Evolutionary conservation across 1,140 invertebrate species (phyloP).

Genomic region (Lepidurus apus): DNA sequence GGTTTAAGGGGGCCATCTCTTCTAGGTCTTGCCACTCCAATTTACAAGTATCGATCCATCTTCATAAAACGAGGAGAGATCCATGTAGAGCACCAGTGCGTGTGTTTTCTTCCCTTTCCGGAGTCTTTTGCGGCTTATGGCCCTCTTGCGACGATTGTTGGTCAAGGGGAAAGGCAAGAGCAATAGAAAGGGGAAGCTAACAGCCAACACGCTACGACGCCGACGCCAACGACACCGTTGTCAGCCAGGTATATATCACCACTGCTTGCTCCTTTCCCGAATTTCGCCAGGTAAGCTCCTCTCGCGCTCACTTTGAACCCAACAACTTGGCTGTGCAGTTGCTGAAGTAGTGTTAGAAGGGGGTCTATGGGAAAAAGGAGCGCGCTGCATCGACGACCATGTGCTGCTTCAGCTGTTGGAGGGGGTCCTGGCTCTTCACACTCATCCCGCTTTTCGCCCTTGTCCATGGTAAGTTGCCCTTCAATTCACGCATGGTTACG

Average conservation of each 20-base stretch:
- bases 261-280: slow-evolving; percentile 13
- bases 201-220: not conserved
- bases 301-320: slow-evolving; percentile 13
- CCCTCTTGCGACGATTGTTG: slow-evolving; percentile 13
- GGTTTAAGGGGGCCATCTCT: not conserved
- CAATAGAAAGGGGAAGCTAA: not conserved
- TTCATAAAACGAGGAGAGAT: not conserved
- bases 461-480: not conserved
- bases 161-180: not conserved
- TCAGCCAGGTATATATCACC: not conserved
- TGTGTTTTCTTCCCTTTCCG: slow-evolving; percentile 1
- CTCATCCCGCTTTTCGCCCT: not conserved
- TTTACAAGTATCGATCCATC: slow-evolving; percentile 15
- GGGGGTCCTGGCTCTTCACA: not conserved
- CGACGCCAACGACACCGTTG: not conserved
- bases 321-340: slow-evolving; percentile 10
- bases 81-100: not conserved
- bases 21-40: not conserved
- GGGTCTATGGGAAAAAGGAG: not conserved
- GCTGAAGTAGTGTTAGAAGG: not conserved
- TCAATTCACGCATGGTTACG: not conserved
- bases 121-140: not conserved
- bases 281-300: not conserved
- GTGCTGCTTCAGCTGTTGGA: slow-evolving; percentile 17
- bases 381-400: not conserved